A percentile compares a stretch with the other conserved stretches of the same genome.
Evolutionary conservation across 1,140 invertebrate species (phyloP).

Genomic region (Lepidurus arcticus): DNA sequence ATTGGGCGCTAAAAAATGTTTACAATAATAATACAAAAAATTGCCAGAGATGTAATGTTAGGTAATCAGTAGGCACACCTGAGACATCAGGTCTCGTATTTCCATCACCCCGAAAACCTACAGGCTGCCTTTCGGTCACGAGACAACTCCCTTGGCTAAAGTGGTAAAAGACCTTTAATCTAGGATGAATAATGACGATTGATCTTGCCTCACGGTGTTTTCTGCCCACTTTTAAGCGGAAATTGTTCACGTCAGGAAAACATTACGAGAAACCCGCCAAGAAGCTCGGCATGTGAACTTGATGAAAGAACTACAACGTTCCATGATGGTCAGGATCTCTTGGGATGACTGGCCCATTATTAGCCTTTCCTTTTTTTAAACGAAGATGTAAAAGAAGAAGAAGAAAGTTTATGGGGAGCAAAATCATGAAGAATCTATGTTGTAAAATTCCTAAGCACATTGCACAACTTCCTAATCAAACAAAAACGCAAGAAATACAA

Average conservation of each 20-base stretch:
- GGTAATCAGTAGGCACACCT: neutral
- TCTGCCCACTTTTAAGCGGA: neutral
- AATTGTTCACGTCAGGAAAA: neutral
- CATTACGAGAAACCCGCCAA: neutral
- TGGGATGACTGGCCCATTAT: too few relatives aligned
- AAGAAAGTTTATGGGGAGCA: too few relatives aligned
- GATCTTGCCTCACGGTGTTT: neutral
- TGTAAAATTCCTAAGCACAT: too few relatives aligned
- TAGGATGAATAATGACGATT: neutral
- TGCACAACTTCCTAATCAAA: too few relatives aligned
- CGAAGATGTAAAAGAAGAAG: neutral
- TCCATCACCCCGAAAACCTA: slow-evolving; percentile 6
- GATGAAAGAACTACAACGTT: too few relatives aligned
- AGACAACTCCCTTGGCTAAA: slow-evolving; percentile 5
- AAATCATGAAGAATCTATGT: too few relatives aligned
- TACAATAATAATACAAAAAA: neutral
- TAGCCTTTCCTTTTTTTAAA: neutral
- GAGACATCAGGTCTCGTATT: neutral
- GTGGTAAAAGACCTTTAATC: slow-evolving; percentile 3
- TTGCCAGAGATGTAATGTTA: neutral
- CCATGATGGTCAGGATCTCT: too few relatives aligned
- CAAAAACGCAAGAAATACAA: too few relatives aligned
- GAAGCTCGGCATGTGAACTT: neutral
- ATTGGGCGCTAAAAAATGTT: neutral
- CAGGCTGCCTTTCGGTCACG: neutral